Percentiles rank a stretch among this genome's conserved stretches.
Evolutionary conservation across 2,797 vertebrate species (phyloP).

Genomic region (Carapus acus): DNA sequence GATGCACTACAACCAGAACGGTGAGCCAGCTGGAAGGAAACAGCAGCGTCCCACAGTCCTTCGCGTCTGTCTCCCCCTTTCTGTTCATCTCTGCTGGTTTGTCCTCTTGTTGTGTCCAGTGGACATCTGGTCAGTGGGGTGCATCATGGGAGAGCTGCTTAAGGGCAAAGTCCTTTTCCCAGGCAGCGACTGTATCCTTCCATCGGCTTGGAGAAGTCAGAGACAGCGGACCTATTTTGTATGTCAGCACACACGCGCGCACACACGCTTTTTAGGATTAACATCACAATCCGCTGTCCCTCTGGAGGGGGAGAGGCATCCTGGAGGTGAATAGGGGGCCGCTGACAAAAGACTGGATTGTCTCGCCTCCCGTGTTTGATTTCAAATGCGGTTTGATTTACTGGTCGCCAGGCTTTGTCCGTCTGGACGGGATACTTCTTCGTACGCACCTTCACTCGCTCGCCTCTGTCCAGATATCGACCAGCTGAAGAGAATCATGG

Average conservation of each 20-base stretch:
- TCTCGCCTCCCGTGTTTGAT: conserved; percentile 21
- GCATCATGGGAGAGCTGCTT: conserved; percentile 97
- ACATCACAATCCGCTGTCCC: no score
- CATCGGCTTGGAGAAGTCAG: no score
- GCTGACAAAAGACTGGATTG: conserved; percentile 36
- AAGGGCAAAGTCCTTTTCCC: conserved; percentile 97
- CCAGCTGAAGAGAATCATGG: conserved; percentile 98
- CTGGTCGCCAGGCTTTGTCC: conserved; percentile 17
- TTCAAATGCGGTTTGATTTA: conserved; percentile 38
- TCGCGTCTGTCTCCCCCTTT: background rate
- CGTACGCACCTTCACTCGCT: no score
- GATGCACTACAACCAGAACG: conserved; percentile 99
- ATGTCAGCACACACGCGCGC: no score
- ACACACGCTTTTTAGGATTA: no score
- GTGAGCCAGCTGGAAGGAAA: conserved; percentile 64
- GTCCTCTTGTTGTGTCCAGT: no score
- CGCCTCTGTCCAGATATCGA: conserved; percentile 89
- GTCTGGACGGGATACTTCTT: no score
- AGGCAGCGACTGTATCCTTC: conserved; percentile 97
- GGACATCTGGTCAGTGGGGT: conserved; percentile 99
- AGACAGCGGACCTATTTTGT: no score
- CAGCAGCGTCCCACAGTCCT: no score
- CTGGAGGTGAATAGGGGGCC: conserved; percentile 6
- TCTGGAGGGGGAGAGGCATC: conserved; percentile 26
- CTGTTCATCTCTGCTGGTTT: background rate